Percentiles rank a stretch among this genome's conserved stretches.
Conservation (phyloP, 2,888 invertebrate species). For the Holacanthella duospinosa region DNA sequence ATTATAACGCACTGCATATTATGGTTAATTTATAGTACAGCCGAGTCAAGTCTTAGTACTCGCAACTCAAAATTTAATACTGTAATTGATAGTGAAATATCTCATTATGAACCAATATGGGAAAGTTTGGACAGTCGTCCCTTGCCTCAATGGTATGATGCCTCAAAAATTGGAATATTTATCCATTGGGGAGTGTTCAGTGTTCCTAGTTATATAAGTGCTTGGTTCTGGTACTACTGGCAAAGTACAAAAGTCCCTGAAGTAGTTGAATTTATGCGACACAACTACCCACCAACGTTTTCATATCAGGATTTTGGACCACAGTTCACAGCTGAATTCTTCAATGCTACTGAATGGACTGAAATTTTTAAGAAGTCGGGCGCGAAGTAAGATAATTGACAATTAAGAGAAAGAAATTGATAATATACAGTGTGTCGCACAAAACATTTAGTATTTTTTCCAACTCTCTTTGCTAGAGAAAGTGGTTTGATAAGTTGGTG, state of each 20-base stretch:
- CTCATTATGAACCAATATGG: no score
- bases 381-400: conserved; percentile 57
- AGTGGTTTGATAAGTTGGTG: no score
- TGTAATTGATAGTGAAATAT: no score
- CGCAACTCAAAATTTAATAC: no score
- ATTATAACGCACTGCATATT: no score
- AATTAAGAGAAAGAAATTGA: no score
- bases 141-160: conserved; percentile 77
- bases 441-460: no score
- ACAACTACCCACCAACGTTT: conserved; percentile 14
- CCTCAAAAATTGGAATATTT: conserved; percentile 83
- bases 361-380: conserved; percentile 68
- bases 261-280: conserved; percentile 8
- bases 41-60: no score
- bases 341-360: conserved; percentile 72
- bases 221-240: conserved; percentile 90
- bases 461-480: no score
- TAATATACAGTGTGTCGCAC: no score
- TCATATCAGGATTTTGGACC: conserved; percentile 53
- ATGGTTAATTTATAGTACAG: no score
- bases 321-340: conserved; percentile 80
- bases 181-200: conserved; percentile 80
- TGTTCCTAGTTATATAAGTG: conserved; percentile 73
- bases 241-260: neutral
- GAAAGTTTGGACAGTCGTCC: conserved; percentile 69